Conservation (phyloP, 2,113 vertebrate species). For the Tachuris rubrigastra region DNA sequence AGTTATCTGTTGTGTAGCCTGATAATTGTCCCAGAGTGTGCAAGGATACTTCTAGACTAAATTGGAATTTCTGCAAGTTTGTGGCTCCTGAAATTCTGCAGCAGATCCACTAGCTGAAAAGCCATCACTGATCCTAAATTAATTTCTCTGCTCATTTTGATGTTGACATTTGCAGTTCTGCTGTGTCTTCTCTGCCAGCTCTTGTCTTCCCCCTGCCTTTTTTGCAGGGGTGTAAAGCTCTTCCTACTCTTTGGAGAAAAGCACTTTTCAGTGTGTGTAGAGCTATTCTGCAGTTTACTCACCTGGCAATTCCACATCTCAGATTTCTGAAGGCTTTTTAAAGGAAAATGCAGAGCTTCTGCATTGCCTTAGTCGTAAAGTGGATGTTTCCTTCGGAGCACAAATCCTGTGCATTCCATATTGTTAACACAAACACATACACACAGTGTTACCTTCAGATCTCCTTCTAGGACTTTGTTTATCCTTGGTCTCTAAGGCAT, state of each 20-base stretch:
- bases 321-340: background rate
- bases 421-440: background rate
- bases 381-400: background rate
- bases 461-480: background rate
- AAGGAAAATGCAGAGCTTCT: background rate
- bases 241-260: background rate
- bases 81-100: background rate
- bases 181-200: background rate
- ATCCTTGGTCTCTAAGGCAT: background rate
- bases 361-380: background rate
- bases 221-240: background rate
- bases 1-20: background rate
- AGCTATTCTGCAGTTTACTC: background rate
- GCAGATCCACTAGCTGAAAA: background rate
- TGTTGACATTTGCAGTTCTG: background rate
- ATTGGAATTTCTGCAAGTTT: background rate
- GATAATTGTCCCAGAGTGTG: background rate
- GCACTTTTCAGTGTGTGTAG: background rate
- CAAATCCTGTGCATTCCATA: background rate
- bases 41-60: background rate
- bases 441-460: background rate
- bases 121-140: background rate
- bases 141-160: background rate
- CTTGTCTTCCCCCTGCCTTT: constrained; percentile 15
- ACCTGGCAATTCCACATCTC: background rate